Evolutionary conservation across 2,797 vertebrate genomes (phyloP).

Genomic region (Acanthopagrus latus): DNA sequence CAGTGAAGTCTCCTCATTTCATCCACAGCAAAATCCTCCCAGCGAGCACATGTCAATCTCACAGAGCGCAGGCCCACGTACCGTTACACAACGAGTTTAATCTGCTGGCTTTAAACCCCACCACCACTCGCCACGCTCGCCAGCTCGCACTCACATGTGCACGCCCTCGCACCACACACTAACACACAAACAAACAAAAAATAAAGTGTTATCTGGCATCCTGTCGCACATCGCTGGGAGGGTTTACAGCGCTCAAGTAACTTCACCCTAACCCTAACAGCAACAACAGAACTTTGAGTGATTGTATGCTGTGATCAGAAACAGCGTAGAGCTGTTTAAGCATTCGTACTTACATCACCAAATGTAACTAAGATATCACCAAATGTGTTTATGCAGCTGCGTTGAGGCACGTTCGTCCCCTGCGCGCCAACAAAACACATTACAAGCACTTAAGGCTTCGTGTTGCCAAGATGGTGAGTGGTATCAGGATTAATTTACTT

Average conservation of each 20-base stretch:
- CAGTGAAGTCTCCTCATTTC: slow-evolving; percentile 2
- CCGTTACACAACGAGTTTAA: slow-evolving; percentile 63
- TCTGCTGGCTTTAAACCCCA: slow-evolving; percentile 52
- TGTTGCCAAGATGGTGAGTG: neutral
- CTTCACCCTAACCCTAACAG: no score
- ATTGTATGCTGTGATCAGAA: neutral
- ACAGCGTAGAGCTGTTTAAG: neutral
- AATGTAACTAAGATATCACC: neutral
- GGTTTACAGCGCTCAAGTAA: slow-evolving; percentile 1
- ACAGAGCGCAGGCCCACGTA: slow-evolving; percentile 43
- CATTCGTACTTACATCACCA: neutral
- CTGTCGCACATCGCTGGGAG: slow-evolving; percentile 5
- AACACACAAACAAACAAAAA: slow-evolving; percentile 11
- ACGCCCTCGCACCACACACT: neutral
- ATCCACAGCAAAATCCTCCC: slow-evolving; percentile 28
- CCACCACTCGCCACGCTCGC: slow-evolving; percentile 7
- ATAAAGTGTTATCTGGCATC: slow-evolving; percentile 16
- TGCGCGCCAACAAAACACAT: neutral
- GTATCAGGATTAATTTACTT: slow-evolving; percentile 19
- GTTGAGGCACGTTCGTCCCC: neutral
- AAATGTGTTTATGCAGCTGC: neutral
- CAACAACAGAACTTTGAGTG: neutral
- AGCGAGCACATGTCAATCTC: slow-evolving; percentile 50
- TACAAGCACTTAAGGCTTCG: neutral
- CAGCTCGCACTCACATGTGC: neutral